Base-by-base conservation (phyloP, 2,888 invertebrate genomes). In the Limulus polyphemus region DNA sequence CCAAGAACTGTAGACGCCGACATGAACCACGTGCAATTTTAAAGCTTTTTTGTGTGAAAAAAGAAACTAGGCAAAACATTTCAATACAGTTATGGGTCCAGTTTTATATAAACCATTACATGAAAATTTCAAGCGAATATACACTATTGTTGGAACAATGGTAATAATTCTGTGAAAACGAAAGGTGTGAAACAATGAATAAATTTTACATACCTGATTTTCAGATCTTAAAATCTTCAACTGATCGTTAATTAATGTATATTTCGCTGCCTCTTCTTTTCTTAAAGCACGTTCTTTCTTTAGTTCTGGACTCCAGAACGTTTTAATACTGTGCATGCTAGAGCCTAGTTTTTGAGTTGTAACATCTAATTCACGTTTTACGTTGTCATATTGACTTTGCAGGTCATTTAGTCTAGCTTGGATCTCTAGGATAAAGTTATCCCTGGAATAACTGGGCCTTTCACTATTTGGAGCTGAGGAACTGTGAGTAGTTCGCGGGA, bases 291-390 rank as follows among this genome's bases (percentile, higher is more conserved):
- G 81, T 79, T 99, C 98, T 79, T 97, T 95, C 81, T 99, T 99
- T 77, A 99, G 81, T 80, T 99, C 99, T 17, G 99, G 99, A 76
- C 95, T 95, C 99, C 99, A 99, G 80, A 99, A 99, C 61, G 98
- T 98, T 82, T 98, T 98, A 79, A 99, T 99, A 79, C 94, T 95
- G 80, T 98, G 97, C 97, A 99, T 99, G 74, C 91, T 92, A 75
- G 94, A 94, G 77, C 93, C 92, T 73, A 98, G 83, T 79, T 98
- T 98, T 80, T 97, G 95, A 78, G 95, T 94, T 70, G 94, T 93
- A 75, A 93, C 81, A 81, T 94, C 94, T 74, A 94, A 82, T 76
- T 94, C 94, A 77, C 92, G 90, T 79, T 92, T 92, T 70, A 93
- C 82, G 76, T 89, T 90, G 61, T 84, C 86, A 76, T 94, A 83